These are phyloP conservation scores for Cyclophora albipunctata DNA, from an alignment of 2,888 invertebrate genomes.

Conservation along the genomic window DNA sequence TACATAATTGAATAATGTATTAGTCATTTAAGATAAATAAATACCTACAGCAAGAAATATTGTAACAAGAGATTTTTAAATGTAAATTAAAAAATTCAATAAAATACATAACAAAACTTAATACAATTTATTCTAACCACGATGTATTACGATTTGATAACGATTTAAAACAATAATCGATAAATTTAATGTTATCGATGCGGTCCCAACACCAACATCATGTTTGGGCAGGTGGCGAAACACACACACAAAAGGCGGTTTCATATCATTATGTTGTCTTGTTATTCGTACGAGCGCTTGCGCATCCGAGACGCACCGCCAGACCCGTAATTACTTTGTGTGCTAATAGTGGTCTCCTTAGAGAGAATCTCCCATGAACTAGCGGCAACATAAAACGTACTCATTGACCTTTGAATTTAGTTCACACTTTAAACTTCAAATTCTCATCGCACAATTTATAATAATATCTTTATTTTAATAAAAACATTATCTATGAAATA, in stretches of 20 bases:
- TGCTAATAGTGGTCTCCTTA: conserved; percentile 44
- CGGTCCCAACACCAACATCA: conserved; percentile 30
- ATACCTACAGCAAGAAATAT: no score
- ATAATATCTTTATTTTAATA: background rate
- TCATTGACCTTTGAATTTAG: conserved; percentile 9
- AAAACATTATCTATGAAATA: background rate
- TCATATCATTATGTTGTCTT: conserved; percentile 72
- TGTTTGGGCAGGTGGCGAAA: conserved; percentile 75
- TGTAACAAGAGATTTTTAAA: no score
- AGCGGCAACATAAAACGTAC: conserved; percentile 12
- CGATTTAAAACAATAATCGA: no score
- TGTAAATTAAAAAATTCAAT: no score
- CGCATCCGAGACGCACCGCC: conserved; percentile 60
- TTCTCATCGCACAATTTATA: no score
- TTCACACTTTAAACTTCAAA: conserved; percentile 1
- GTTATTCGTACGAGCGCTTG: conserved; percentile 54
- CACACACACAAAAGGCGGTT: conserved; percentile 64
- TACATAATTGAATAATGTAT: no score
- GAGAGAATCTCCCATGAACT: conserved; percentile 34
- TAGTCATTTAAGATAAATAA: no score
- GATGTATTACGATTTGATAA: no score
- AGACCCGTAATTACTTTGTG: conserved; percentile 62
- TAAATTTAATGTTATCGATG: background rate
- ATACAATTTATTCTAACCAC: no score
- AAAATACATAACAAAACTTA: no score